Base-by-base conservation (phyloP, 2,797 vertebrate genomes). In the Trichosurus vulpecula region DNA sequence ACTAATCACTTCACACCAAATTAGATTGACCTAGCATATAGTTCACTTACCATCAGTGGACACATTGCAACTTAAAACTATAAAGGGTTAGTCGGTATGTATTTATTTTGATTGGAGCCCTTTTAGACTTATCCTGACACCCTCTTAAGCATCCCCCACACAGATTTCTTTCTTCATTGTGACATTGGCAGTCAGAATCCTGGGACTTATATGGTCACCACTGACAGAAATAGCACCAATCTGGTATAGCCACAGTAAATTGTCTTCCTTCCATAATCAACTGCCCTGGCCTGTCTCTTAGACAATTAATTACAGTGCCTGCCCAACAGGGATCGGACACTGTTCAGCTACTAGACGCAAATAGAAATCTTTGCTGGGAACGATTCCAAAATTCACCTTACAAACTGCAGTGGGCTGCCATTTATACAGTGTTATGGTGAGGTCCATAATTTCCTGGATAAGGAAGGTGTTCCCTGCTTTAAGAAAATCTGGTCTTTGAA, bases 161-260 rank as follows among this genome's bases (percentile, higher is more conserved):
- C 53, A 52, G 51, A 11, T 90, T 95, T 96, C 91, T 94, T 93
- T 61, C 53, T 35, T 96, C 91, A 54, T 31, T 74, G 31, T 92
- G 51, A 92, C 52, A 31, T 35, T 61, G n/a, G 0, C 47, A 41
- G 52, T 57, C 94, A 90, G 35, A 95, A 81, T 25, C 51, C 89
- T 90, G 92, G 58, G 52, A 51, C 30, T 92, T 66, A 9, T 41
- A 52, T 90, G 57, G 55, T 58, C 66, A 5, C 66, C 74, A 52
- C 54, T 91, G 29, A 54, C 51, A 74, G n/a, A 55, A 74, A 30
- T 41, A 54, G 12, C 53, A 89, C 51, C 54, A 54, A 58, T 22
- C 27, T 55, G n/a, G 31, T 27, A 12, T 54, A 19, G 51, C 35
- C 14, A 31, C 11, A 54, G 57, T 53, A 11, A 31, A 53, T 3